phyloP scores from a whole-genome alignment of 2,113 vertebrate genomes.

The Periophthalmus modestus region DNA sequence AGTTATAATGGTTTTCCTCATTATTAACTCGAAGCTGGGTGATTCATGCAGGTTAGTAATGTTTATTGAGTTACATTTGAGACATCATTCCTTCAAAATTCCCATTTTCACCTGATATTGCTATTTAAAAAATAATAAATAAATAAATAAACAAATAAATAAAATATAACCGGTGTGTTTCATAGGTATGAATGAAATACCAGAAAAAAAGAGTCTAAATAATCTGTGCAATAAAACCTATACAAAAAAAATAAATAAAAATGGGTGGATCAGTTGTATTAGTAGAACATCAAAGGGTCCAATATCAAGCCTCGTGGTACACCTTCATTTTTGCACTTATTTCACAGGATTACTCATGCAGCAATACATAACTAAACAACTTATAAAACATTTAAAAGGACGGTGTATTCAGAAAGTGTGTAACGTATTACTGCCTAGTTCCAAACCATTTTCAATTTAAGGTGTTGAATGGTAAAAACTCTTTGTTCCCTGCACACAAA shows the following conservation, averaged over 20 bases:
- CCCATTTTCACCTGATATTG: no score
- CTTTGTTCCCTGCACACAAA: constrained; percentile 26
- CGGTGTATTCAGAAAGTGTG: not conserved
- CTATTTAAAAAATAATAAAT: no score
- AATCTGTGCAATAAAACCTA: not conserved
- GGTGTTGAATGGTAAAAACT: constrained; percentile 1
- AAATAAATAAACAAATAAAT: no score
- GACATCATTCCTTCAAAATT: no score
- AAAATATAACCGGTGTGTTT: no score
- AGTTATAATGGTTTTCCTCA: no score
- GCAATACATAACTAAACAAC: not conserved
- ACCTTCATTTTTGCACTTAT: not conserved
- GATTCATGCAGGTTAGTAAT: no score
- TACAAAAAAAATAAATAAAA: not conserved
- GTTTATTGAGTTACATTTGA: no score
- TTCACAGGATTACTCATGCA: not conserved
- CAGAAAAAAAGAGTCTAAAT: no score
- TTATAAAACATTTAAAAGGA: not conserved
- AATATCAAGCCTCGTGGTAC: not conserved
- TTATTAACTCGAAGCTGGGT: no score
- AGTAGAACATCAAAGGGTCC: not conserved
- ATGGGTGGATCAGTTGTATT: not conserved
- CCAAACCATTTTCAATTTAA: constrained; percentile 14
- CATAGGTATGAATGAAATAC: no score
- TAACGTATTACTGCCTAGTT: not conserved